Conservation (phyloP, 2,888 invertebrate genomes). For the Lycaena phlaeas region DNA sequence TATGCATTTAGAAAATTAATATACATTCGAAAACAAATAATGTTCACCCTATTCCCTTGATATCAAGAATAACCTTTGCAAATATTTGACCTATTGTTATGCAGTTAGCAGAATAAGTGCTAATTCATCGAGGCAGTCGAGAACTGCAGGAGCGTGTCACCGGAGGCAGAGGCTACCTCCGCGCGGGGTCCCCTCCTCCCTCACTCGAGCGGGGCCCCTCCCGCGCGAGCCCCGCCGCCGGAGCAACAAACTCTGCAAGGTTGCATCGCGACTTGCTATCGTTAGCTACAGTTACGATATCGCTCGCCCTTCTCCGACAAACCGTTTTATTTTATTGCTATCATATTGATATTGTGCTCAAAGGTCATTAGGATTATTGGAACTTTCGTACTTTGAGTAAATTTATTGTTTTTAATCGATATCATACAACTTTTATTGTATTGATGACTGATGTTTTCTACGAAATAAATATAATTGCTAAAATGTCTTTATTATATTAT, state of each 20-base stretch:
- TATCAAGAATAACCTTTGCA: constrained; percentile 8
- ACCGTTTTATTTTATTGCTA: constrained; percentile 61
- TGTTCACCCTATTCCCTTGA: background rate
- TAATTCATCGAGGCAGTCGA: constrained; percentile 6
- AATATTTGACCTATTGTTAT: constrained; percentile 13
- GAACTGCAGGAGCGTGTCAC: constrained; percentile 18
- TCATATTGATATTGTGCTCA: constrained; percentile 47
- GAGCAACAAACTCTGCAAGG: constrained; percentile 72
- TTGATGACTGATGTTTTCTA: no score
- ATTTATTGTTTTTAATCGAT: no score
- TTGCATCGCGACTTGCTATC: constrained; percentile 59
- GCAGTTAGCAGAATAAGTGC: constrained; percentile 3
- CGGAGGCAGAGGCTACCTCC: constrained; percentile 21
- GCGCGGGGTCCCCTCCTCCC: no score
- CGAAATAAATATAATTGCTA: no score
- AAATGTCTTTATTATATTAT: no score
- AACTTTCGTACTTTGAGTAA: constrained; percentile 12
- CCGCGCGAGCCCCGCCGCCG: constrained; percentile 29
- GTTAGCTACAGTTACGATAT: constrained; percentile 61
- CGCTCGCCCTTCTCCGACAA: constrained; percentile 62
- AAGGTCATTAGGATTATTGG: constrained; percentile 40
- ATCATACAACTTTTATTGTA: no score
- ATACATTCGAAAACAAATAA: background rate
- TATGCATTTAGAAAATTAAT: background rate
- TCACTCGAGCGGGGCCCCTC: no score